phyloP scores from a whole-genome alignment of 2,113 vertebrate species.

The Larimichthys crocea region DNA sequence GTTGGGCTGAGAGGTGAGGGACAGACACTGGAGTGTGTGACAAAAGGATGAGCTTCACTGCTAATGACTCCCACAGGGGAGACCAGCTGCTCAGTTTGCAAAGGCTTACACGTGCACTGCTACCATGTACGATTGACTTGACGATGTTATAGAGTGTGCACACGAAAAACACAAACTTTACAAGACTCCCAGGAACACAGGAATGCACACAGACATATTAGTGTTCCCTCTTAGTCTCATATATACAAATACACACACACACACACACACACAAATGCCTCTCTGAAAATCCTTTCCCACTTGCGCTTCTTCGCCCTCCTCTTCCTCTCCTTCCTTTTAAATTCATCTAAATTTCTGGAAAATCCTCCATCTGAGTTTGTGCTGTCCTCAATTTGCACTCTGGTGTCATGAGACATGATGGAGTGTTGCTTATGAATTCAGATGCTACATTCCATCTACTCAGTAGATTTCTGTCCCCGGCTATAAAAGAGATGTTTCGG shows the following conservation, averaged over 20 bases:
- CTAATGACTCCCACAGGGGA: constrained; percentile 82
- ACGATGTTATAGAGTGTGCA: constrained; percentile 37
- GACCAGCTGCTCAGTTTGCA: constrained; percentile 73
- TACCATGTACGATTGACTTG: constrained; percentile 37
- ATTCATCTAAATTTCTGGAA: constrained; percentile 16
- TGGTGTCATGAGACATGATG: constrained; percentile 23
- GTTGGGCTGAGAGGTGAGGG: constrained; percentile 76
- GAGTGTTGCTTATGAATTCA: constrained; percentile 50
- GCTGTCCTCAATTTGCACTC: constrained; percentile 57
- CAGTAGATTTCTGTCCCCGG: constrained; percentile 1
- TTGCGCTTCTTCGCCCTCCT: not conserved
- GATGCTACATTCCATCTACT: constrained; percentile 38
- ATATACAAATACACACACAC: not conserved
- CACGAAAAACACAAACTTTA: constrained; percentile 38
- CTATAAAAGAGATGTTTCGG: constrained; percentile 44
- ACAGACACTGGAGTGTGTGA: constrained; percentile 76
- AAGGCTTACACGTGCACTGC: constrained; percentile 42
- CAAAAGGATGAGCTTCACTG: constrained; percentile 82
- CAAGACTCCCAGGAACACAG: constrained; percentile 16
- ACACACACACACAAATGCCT: not conserved
- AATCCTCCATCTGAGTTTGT: not conserved
- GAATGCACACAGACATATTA: not conserved
- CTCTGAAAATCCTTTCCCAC: not conserved
- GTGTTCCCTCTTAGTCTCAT: not conserved
- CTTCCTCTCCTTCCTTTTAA: not conserved